Conservation (phyloP, 2,888 invertebrate species). For the Adineta ricciae region DNA sequence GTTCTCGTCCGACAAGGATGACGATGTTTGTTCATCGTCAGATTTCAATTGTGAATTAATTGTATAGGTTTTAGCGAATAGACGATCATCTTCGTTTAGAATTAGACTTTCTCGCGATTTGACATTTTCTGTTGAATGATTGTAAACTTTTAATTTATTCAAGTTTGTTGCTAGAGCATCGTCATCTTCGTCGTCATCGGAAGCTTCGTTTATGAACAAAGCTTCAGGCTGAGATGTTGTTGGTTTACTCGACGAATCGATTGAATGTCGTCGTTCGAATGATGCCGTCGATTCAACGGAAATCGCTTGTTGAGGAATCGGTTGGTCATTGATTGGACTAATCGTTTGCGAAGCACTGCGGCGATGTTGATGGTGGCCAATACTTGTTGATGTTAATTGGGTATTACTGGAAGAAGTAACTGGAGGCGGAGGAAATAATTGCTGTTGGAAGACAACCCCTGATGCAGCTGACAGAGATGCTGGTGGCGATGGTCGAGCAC, state of each 20-base stretch:
- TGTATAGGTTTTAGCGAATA: constrained; percentile 14
- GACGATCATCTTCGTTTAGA: not conserved
- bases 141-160: not conserved
- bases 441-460: not conserved
- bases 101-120: constrained; percentile 16
- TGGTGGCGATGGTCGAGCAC: not conserved
- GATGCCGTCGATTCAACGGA: not conserved
- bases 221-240: not conserved
- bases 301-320: not conserved
- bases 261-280: not conserved
- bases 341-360: not conserved
- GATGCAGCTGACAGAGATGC: not conserved
- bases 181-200: not conserved
- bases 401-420: not conserved
- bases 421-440: not conserved
- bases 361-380: not conserved
- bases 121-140: constrained; percentile 11
- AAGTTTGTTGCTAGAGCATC: not conserved
- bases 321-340: not conserved
- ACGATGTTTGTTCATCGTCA: not conserved
- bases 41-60: constrained; percentile 1
- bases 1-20: not conserved
- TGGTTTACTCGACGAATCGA: not conserved
- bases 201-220: not conserved
- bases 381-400: not conserved